Conservation (phyloP, 2,888 invertebrate genomes). For the Hoplodrina ambigua region DNA sequence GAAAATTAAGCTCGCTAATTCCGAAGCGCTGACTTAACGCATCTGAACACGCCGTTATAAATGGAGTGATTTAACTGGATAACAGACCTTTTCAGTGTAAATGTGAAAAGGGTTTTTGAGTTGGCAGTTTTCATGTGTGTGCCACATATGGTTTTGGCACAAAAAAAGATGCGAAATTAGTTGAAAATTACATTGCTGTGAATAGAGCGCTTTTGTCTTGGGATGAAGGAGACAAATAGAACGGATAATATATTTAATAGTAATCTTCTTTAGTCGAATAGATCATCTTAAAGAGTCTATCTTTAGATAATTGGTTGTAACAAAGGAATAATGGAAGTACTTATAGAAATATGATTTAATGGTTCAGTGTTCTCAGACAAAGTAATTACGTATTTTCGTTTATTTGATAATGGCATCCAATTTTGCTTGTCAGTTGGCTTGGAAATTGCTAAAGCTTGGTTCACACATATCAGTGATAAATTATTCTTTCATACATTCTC, state of each 20-base stretch:
- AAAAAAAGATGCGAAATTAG: conserved; percentile 50
- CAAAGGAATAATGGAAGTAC: conserved; percentile 13
- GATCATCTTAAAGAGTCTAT: conserved; percentile 3
- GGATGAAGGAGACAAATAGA: conserved; percentile 22
- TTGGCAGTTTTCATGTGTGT: conserved; percentile 49
- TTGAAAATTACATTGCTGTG: conserved; percentile 48
- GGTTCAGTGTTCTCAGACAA: not conserved
- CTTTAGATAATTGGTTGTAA: conserved; percentile 36
- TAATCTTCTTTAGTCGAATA: conserved; percentile 7
- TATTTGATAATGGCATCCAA: not conserved
- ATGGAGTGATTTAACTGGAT: conserved; percentile 61
- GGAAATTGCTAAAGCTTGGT: not conserved
- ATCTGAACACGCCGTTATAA: conserved; percentile 56
- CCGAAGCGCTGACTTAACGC: conserved; percentile 58
- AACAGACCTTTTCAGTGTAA: conserved; percentile 57
- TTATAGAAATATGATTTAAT: conserved; percentile 24
- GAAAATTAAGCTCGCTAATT: conserved; percentile 58
- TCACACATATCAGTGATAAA: too few species aligned
- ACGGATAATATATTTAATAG: conserved; percentile 13
- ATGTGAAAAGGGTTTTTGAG: conserved; percentile 63
- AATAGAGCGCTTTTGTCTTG: conserved; percentile 34
- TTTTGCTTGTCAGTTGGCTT: not conserved
- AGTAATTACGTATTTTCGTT: conserved; percentile 14
- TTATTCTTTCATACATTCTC: too few species aligned
- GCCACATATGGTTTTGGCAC: conserved; percentile 37